phyloP scores from a whole-genome alignment of 2,113 vertebrate genomes.

The Xyliphius kryptos region DNA sequence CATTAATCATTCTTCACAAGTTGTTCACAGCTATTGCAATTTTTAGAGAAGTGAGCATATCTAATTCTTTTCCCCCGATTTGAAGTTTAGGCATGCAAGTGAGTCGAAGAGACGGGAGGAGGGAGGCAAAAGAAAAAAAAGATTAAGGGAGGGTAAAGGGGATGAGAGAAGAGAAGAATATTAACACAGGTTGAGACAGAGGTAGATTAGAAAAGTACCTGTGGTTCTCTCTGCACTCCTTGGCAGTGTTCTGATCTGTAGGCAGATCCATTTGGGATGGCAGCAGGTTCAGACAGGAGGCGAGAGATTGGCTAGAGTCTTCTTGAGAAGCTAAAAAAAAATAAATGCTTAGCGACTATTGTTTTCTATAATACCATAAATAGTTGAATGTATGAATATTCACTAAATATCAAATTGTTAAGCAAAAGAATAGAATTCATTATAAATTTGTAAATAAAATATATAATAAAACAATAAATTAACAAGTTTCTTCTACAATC shows the following conservation, averaged over 20 bases:
- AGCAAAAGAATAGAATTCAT: too few relatives aligned
- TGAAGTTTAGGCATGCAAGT: slow-evolving; percentile 1
- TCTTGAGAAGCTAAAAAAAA: slow-evolving; percentile 75
- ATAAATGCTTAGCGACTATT: too few relatives aligned
- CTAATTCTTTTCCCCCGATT: slow-evolving; percentile 14
- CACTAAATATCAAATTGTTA: too few relatives aligned
- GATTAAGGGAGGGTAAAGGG: too few relatives aligned
- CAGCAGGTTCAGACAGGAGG: slow-evolving; percentile 81
- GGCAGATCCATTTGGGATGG: slow-evolving; percentile 70
- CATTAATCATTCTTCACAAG: not conserved
- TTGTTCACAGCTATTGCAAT: slow-evolving; percentile 4
- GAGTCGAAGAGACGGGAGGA: too few relatives aligned
- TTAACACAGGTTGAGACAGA: not conserved
- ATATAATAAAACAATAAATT: too few relatives aligned
- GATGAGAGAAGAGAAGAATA: too few relatives aligned
- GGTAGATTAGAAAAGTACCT: slow-evolving; percentile 66
- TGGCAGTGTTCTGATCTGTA: slow-evolving; percentile 66
- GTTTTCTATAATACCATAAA: too few relatives aligned
- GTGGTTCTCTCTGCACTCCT: slow-evolving; percentile 67
- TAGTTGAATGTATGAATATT: too few relatives aligned
- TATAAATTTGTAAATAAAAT: too few relatives aligned
- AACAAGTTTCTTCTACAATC: too few relatives aligned
- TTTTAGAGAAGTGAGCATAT: slow-evolving; percentile 2
- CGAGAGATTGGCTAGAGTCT: slow-evolving; percentile 85
- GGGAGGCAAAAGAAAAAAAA: too few relatives aligned